These are phyloP conservation scores for Diplodus sargus DNA, from an alignment of 2,797 vertebrate genomes.

Conservation along the genomic window DNA sequence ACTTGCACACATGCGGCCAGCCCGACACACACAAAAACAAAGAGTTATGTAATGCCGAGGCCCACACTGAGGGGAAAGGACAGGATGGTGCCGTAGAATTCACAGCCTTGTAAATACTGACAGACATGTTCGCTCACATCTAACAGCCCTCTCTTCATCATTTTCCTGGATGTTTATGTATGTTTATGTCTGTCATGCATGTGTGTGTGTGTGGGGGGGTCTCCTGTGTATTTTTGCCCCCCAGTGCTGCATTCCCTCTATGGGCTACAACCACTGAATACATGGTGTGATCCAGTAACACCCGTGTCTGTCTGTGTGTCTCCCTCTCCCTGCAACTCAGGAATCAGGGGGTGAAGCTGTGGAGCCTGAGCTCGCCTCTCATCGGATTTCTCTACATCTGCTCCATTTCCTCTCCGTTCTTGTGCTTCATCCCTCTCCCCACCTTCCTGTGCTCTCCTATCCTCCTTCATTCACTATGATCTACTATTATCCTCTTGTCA, in stretches of 20 bases:
- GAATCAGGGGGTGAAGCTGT: slow-evolving; percentile 39
- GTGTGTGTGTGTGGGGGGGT: background rate
- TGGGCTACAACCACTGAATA: slow-evolving; percentile 26
- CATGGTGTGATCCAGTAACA: slow-evolving; percentile 57
- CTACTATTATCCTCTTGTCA: slow-evolving; percentile 49
- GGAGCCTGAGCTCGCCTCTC: slow-evolving; percentile 45
- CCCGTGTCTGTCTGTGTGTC: slow-evolving; percentile 32
- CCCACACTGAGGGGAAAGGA: slow-evolving; percentile 76
- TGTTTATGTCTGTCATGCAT: slow-evolving; percentile 9
- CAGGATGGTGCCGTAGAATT: slow-evolving; percentile 61
- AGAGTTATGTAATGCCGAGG: slow-evolving; percentile 81
- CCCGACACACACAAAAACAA: slow-evolving; percentile 75
- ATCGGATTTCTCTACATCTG: slow-evolving; percentile 67
- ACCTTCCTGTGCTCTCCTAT: slow-evolving; percentile 38
- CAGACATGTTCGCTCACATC: slow-evolving; percentile 29
- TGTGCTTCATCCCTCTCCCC: slow-evolving; percentile 51
- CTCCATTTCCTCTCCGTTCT: slow-evolving; percentile 60
- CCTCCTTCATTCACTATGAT: slow-evolving; percentile 44
- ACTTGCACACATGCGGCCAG: slow-evolving; percentile 68
- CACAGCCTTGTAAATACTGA: slow-evolving; percentile 36
- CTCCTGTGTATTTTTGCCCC: slow-evolving; percentile 19
- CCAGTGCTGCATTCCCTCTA: slow-evolving; percentile 13
- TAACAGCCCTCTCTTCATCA: slow-evolving; percentile 8
- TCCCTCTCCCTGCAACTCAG: slow-evolving; percentile 62
- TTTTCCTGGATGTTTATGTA: slow-evolving; percentile 7